Evolutionary conservation across 2,113 vertebrate species (phyloP).

Genomic region (Pollachius pollachius): DNA sequence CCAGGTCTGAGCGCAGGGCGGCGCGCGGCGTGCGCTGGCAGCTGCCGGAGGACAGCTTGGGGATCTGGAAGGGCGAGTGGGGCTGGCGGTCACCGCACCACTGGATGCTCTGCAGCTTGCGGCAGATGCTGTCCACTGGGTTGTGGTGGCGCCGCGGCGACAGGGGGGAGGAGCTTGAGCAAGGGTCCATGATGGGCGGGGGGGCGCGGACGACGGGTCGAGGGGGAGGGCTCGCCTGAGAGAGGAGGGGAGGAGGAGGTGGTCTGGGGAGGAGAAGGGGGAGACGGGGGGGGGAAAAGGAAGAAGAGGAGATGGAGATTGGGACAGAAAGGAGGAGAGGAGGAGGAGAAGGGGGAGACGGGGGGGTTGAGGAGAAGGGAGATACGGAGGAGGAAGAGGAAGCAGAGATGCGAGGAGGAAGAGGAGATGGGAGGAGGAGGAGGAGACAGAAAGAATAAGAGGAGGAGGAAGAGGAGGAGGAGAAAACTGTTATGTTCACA

Average conservation of each 20-base stretch:
- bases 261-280: conserved; percentile 40
- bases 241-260: conserved; percentile 46
- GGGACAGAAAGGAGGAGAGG: too few species aligned
- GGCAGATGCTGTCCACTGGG: conserved; percentile 87
- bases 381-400: too few species aligned
- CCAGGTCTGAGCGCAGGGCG: conserved; percentile 72
- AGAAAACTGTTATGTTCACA: too few species aligned
- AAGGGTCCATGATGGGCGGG: conserved; percentile 61
- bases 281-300: not conserved
- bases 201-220: conserved; percentile 4
- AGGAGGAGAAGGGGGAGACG: too few species aligned
- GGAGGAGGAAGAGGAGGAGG: too few species aligned
- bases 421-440: too few species aligned
- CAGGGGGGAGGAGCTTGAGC: conserved; percentile 13
- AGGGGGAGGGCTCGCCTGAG: conserved; percentile 21
- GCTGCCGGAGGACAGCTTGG: conserved; percentile 77
- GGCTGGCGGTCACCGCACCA: conserved; percentile 76
- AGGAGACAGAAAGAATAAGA: too few species aligned
- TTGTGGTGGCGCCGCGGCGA: conserved; percentile 75
- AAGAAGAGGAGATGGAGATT: not conserved
- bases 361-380: too few species aligned
- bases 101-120: conserved; percentile 85
- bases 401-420: too few species aligned
- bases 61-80: conserved; percentile 77
- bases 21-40: conserved; percentile 76